phyloP scores from a whole-genome alignment of 2,113 vertebrate genomes.

The Aleadryas rufinucha region DNA sequence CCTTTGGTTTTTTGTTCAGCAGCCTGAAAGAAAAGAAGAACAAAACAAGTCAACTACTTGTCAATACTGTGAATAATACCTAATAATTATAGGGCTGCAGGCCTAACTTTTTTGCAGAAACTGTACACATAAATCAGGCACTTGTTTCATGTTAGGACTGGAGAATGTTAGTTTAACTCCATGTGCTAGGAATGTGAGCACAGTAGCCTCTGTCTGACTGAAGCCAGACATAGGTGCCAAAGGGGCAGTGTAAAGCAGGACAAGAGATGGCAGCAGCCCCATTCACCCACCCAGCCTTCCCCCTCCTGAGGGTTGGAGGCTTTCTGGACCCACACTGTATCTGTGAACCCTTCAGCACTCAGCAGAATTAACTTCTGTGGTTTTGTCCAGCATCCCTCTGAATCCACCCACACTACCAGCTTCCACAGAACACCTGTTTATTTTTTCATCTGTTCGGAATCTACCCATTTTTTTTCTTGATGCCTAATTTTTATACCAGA shows the following conservation, averaged over 20 bases:
- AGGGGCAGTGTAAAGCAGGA: not conserved
- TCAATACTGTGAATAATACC: not conserved
- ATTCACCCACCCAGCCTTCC: not conserved
- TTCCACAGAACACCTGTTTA: not conserved
- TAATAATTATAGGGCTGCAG: not conserved
- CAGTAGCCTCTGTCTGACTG: not conserved
- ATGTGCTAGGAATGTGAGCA: not conserved
- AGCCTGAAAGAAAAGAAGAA: constrained; percentile 78
- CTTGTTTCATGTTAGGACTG: not conserved
- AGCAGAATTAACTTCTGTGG: not conserved
- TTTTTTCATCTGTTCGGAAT: not conserved
- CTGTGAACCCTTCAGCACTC: not conserved
- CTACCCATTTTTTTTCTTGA: not conserved
- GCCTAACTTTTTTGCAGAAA: not conserved
- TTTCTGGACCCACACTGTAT: not conserved
- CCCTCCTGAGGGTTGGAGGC: not conserved
- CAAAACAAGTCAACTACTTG: constrained; percentile 12
- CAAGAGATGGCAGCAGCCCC: not conserved
- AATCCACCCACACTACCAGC: not conserved
- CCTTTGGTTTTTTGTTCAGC: constrained; percentile 98
- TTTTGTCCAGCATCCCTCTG: not conserved
- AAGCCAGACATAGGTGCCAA: not conserved
- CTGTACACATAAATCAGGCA: not conserved
- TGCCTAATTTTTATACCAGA: not conserved
- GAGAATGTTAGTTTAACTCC: not conserved